Conservation (phyloP, 2,113 vertebrate species). For the Baryphthengus martii region DNA sequence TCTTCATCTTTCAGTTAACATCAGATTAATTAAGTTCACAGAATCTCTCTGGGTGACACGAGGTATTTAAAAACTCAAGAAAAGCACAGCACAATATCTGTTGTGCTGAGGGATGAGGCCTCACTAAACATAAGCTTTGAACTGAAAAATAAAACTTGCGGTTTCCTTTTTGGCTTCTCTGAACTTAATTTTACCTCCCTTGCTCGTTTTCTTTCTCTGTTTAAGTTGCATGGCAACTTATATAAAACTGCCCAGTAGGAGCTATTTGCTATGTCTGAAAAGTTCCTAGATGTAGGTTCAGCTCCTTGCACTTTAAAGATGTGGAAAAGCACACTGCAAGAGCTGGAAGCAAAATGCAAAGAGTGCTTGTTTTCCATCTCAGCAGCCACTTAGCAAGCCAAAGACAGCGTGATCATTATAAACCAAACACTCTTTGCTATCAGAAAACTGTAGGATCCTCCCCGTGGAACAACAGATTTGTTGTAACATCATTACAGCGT, state of each 20-base stretch:
- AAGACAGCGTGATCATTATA: not conserved
- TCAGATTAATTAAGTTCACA: not conserved
- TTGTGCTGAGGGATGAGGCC: not conserved
- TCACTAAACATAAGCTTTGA: not conserved
- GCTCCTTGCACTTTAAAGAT: not conserved
- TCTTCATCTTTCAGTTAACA: not conserved
- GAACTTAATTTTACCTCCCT: not conserved
- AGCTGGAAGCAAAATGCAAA: not conserved
- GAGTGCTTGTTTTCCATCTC: not conserved
- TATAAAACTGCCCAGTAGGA: not conserved
- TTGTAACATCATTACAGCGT: not conserved
- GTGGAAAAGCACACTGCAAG: not conserved
- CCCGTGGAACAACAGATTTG: not conserved
- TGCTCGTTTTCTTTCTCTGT: not conserved
- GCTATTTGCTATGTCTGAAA: not conserved
- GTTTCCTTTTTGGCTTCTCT: slow-evolving; percentile 35
- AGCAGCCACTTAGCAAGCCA: not conserved
- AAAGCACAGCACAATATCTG: not conserved
- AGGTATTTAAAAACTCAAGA: not conserved
- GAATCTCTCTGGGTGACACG: not conserved
- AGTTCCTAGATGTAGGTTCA: not conserved
- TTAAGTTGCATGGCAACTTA: too few relatives aligned
- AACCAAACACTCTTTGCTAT: not conserved
- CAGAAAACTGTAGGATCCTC: not conserved
- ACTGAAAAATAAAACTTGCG: slow-evolving; percentile 27